phyloP scores from a whole-genome alignment of 2,113 vertebrate species.

The Oriolus oriolus region DNA sequence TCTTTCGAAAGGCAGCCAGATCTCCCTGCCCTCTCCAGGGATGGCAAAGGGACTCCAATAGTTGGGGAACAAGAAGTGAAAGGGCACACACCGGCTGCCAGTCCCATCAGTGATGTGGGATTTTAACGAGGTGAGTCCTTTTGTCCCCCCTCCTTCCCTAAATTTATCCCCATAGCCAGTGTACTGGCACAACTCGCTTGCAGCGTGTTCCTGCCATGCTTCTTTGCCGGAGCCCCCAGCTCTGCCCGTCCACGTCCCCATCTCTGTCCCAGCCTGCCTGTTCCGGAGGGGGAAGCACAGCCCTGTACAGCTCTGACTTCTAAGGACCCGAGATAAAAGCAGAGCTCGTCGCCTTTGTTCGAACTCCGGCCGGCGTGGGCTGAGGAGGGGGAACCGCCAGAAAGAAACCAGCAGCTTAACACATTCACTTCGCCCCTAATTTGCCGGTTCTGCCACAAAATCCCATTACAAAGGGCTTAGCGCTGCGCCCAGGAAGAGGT shows the following conservation, averaged over 20 bases:
- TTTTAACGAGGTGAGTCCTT: background rate
- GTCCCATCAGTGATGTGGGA: background rate
- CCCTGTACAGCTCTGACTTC: background rate
- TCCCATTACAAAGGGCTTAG: conserved; percentile 70
- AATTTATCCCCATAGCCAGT: background rate
- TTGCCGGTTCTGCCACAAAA: conserved; percentile 69
- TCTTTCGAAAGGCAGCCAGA: background rate
- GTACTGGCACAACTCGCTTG: accelerated
- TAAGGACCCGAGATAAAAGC: conserved; percentile 28
- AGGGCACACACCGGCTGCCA: background rate
- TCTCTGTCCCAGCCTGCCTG: background rate
- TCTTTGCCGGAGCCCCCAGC: background rate
- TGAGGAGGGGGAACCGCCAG: conserved; percentile 35
- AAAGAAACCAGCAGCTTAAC: conserved; percentile 62
- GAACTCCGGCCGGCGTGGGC: background rate
- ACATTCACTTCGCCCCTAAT: conserved; percentile 64
- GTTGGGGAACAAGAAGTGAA: background rate
- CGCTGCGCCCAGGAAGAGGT: conserved; percentile 50
- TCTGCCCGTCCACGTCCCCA: background rate
- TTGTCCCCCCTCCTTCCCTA: background rate
- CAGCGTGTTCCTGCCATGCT: background rate
- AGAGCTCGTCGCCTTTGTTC: conserved; percentile 24
- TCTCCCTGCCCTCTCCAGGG: background rate
- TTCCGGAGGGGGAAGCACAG: background rate
- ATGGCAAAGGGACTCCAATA: background rate